phyloP scores from a whole-genome alignment of 1,140 invertebrate genomes.

The Bombus vancouverensis region DNA sequence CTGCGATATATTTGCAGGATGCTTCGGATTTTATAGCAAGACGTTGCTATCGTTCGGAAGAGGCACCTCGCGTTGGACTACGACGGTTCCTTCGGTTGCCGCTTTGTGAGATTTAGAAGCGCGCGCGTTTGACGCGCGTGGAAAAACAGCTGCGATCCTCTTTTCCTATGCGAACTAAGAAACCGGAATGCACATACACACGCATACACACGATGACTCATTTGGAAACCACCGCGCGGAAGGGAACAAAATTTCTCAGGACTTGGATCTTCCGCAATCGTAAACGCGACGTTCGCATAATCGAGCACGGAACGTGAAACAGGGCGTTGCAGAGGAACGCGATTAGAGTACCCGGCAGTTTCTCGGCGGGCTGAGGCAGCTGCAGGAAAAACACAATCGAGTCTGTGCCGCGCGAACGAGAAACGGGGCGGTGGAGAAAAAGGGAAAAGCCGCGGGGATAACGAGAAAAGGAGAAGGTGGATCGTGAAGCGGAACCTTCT shows the following conservation, averaged over 20 bases:
- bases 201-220: too few relatives aligned
- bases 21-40: background rate
- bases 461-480: conserved; percentile 9
- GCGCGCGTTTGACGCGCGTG: background rate
- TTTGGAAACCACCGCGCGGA: too few relatives aligned
- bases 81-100: background rate
- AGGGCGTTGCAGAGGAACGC: background rate
- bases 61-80: background rate
- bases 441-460: background rate
- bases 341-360: conserved; percentile 47
- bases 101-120: conserved; percentile 1
- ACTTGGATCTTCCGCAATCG: background rate
- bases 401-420: background rate
- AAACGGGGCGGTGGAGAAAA: background rate
- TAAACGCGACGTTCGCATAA: background rate
- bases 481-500: conserved; percentile 51
- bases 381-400: conserved; percentile 27
- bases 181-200: background rate
- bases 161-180: background rate
- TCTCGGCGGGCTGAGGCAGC: background rate
- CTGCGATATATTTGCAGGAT: background rate
- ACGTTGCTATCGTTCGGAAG: background rate
- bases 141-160: background rate
- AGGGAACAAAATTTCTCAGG: background rate
- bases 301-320: background rate